Evolutionary conservation across 2,888 invertebrate species (phyloP).

Genomic region (Oxyscelio sp.): DNA sequence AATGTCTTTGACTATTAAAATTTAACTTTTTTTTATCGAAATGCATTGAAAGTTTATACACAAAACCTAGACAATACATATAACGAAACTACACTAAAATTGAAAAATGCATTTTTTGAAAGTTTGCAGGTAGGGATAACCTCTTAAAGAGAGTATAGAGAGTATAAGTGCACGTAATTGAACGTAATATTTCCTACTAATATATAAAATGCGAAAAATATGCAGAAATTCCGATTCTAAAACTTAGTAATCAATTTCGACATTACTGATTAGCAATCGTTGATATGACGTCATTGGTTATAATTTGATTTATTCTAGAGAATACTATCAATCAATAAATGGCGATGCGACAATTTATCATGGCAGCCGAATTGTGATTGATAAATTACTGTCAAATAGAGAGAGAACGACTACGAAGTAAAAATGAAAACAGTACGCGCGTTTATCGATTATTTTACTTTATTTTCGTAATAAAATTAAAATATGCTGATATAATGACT

Average conservation of each 20-base stretch:
- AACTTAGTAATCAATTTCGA: constrained; percentile 34
- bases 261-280: constrained; percentile 23
- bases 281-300: constrained; percentile 38
- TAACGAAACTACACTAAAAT: too few species aligned
- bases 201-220: too few species aligned
- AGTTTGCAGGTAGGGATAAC: too few species aligned
- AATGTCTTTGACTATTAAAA: too few species aligned
- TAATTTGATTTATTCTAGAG: constrained; percentile 48
- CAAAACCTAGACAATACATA: too few species aligned
- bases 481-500: neutral
- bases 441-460: constrained; percentile 23
- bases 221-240: neutral
- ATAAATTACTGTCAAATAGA: constrained; percentile 18
- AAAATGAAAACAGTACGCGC: neutral
- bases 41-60: too few species aligned
- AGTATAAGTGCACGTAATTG: too few species aligned
- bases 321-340: constrained; percentile 47
- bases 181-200: too few species aligned
- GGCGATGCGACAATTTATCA: constrained; percentile 24
- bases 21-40: too few species aligned
- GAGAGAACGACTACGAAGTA: neutral
- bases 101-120: too few species aligned
- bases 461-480: constrained; percentile 28
- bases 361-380: constrained; percentile 30
- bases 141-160: too few species aligned